Conservation (phyloP, 2,797 vertebrate genomes). For the Schizopygopsis pylzovi region DNA sequence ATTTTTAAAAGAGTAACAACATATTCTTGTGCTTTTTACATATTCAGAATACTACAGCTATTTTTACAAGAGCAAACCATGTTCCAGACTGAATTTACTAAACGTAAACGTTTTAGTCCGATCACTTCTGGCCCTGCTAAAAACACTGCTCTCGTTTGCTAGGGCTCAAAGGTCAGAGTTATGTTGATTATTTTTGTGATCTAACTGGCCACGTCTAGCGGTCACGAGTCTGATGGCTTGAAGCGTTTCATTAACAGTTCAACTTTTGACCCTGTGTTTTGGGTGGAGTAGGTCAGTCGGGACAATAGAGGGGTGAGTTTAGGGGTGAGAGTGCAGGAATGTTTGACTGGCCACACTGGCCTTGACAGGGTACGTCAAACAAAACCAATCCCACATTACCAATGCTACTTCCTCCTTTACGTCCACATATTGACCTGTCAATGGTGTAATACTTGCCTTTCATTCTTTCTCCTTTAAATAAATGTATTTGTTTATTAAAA, state of each 20-base stretch:
- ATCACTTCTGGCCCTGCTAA: not conserved
- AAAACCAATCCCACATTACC: slow-evolving; percentile 36
- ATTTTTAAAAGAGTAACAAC: not conserved
- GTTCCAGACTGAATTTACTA: not conserved
- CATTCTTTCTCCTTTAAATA: not conserved
- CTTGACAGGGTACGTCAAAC: slow-evolving; percentile 47
- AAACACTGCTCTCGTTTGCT: not conserved
- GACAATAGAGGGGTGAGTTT: slow-evolving; percentile 59
- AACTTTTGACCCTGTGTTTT: slow-evolving; percentile 59
- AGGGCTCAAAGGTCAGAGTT: not conserved
- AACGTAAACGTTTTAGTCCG: not conserved
- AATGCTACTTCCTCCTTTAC: slow-evolving; percentile 45
- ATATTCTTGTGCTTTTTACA: not conserved
- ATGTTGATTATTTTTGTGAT: slow-evolving; percentile 31
- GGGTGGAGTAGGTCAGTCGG: slow-evolving; percentile 59
- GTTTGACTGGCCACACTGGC: not conserved
- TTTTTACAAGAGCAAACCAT: not conserved
- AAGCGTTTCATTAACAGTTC: slow-evolving; percentile 22
- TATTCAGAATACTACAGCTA: not conserved
- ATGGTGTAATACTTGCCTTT: slow-evolving; percentile 18
- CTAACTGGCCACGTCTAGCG: slow-evolving; percentile 12
- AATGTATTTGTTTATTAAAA: not conserved
- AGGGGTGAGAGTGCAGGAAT: slow-evolving; percentile 28
- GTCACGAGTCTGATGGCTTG: slow-evolving; percentile 6
- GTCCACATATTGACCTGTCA: slow-evolving; percentile 44